Evolutionary conservation across 2,797 vertebrate species (phyloP).

Genomic region (Poeciliopsis turneri): DNA sequence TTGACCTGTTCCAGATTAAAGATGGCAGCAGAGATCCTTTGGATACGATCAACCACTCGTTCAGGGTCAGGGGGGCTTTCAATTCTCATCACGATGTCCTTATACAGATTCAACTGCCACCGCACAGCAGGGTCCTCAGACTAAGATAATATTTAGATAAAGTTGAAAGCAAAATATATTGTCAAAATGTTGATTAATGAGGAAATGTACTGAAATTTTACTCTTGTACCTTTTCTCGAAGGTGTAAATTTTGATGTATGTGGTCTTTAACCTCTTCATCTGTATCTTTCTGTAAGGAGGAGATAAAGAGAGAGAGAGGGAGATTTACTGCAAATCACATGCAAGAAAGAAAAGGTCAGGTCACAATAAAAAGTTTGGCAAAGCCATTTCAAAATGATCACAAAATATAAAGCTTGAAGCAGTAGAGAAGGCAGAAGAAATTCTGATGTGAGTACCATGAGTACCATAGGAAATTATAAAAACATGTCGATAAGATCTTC

Average conservation of each 20-base stretch:
- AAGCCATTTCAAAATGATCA: not conserved
- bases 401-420: not conserved
- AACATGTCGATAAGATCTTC: not conserved
- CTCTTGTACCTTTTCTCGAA: slow-evolving; percentile 91
- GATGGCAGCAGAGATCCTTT: slow-evolving; percentile 97
- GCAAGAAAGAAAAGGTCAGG: not conserved
- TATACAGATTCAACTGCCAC: slow-evolving; percentile 98
- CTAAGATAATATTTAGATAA: slow-evolving; percentile 64
- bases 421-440: not conserved
- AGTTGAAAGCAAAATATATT: not conserved
- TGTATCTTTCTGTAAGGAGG: slow-evolving; percentile 89
- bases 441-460: not conserved
- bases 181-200: not conserved
- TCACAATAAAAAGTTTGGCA: not conserved
- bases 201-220: not conserved
- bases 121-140: slow-evolving; percentile 97
- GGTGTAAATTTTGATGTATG: slow-evolving; percentile 91
- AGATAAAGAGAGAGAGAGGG: not conserved
- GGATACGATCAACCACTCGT: slow-evolving; percentile 90
- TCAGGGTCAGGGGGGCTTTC: slow-evolving; percentile 89
- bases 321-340: slow-evolving; percentile 27
- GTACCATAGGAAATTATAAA: not conserved
- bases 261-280: slow-evolving; percentile 98
- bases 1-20: slow-evolving; percentile 96
- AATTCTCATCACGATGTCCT: slow-evolving; percentile 87